Evolutionary conservation across 2,888 invertebrate genomes (phyloP), one percentile per base, ranked within the genome.

Genomic region (Amaurobius ferox): DNA sequence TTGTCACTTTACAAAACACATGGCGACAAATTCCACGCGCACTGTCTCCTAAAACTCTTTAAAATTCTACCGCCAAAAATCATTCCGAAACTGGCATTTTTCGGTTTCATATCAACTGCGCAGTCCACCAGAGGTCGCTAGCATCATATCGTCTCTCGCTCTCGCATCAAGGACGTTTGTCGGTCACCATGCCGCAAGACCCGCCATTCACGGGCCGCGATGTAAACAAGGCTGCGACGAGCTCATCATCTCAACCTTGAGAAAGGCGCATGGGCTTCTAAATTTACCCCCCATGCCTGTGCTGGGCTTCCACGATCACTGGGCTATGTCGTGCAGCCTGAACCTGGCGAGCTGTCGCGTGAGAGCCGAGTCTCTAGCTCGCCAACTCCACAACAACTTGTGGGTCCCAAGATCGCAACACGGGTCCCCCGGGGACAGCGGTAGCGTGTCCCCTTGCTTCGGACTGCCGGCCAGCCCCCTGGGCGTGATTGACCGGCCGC

Each of bases 281-380:
- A 55, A 28, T 23, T 55, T 44, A 28, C 26, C 29, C n/a, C 64
- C 48, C 70, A 86, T 86, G 85, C 85, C 85, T 19, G 79, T 79
- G 40, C 40, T 67, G 30, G 76, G 77, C 26, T 72, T 61, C 55
- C 19, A 28, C n/a, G 79, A 79, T 44, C 72, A 67, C 44, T 79
- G 70, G 71, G 72, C 80, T 48, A 76, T 87, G 74, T 79, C 80
- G 23, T 88, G 86, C 67, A 86, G 80, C 62, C 70, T 88, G 6
- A 88, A 83, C 70, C 78, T 88, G 77, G 88, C 88, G 94, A 95
- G 95, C 91, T 96, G 95, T 91, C 94, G 95, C 86, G 95, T 95
- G 85, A 93, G 95, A 79, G 95, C 96, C 79, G 96, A 95, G 91
- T 95, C 95, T 83, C 96, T 96, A 91, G 96, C 96, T 88, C 93